These are phyloP conservation scores for Ascidia mentula DNA, from an alignment of 23 tunicate species.

Conservation along the genomic window DNA sequence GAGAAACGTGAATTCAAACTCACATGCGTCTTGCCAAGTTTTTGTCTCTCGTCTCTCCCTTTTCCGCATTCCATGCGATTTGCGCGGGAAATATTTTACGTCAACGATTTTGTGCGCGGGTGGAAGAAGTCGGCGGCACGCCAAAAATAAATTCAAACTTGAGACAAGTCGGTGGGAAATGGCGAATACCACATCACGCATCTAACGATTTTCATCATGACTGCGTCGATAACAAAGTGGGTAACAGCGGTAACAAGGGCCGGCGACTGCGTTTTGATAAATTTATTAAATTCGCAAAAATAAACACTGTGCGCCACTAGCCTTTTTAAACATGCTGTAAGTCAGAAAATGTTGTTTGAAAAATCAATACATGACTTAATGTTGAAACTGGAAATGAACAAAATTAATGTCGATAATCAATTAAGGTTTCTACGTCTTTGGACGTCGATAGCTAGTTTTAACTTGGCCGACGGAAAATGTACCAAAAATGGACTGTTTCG, in stretches of 20 bases:
- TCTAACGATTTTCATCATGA: background rate
- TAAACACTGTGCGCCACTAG: background rate
- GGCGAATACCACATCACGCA: background rate
- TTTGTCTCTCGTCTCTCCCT: conserved; percentile 3
- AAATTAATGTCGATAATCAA: background rate
- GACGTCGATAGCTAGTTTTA: background rate
- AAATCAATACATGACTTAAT: background rate
- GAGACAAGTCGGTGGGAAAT: background rate
- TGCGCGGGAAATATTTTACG: conserved; percentile 5
- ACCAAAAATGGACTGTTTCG: background rate
- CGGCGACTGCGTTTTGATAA: background rate
- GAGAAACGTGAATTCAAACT: too few species aligned
- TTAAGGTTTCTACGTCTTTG: background rate
- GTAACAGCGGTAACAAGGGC: background rate
- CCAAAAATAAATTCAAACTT: background rate
- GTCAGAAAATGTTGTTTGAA: background rate
- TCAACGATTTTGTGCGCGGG: conserved; percentile 9
- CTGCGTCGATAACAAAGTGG: background rate
- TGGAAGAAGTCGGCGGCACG: conserved; percentile 2
- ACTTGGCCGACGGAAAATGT: background rate
- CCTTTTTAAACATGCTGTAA: background rate
- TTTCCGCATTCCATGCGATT: background rate
- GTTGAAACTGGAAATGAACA: background rate
- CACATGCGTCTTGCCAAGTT: background rate
- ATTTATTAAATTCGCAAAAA: background rate